Evolutionary conservation across 2,888 invertebrate species (phyloP).

Genomic region (Leuctra nigra): DNA sequence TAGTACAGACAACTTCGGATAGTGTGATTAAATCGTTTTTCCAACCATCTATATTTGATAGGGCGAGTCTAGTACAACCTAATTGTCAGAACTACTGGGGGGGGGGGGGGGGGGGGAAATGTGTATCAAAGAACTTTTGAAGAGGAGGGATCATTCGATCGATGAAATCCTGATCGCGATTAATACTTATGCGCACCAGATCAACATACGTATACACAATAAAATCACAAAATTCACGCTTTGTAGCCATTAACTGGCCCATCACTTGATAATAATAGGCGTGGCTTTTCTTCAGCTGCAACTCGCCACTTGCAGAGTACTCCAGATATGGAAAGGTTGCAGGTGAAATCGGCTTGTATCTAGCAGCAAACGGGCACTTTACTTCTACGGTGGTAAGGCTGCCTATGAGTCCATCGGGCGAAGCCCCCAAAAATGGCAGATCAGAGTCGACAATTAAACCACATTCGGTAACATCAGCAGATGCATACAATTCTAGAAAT

Average conservation of each 20-base stretch:
- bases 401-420: constrained; percentile 25
- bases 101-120: constrained; percentile 21
- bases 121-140: constrained; percentile 21
- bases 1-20: too few relatives aligned
- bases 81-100: too few relatives aligned
- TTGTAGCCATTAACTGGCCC: constrained; percentile 23
- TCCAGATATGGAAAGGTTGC: constrained; percentile 24
- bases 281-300: constrained; percentile 22
- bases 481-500: constrained; percentile 18
- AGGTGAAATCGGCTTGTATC: constrained; percentile 18
- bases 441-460: constrained; percentile 11
- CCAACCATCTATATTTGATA: too few relatives aligned
- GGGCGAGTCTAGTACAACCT: too few relatives aligned
- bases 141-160: constrained; percentile 20
- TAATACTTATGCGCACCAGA: constrained; percentile 18
- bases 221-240: constrained; percentile 24
- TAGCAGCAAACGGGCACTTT: constrained; percentile 24
- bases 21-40: too few relatives aligned
- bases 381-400: constrained; percentile 25
- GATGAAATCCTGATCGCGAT: constrained; percentile 26
- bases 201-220: constrained; percentile 24
- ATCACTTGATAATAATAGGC: constrained; percentile 20
- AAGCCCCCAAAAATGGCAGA: constrained; percentile 22
- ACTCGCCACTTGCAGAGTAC: too few relatives aligned
- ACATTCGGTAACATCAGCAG: constrained; percentile 8